Conservation (phyloP, 2,888 invertebrate species). For the Diplolepis rosae region DNA sequence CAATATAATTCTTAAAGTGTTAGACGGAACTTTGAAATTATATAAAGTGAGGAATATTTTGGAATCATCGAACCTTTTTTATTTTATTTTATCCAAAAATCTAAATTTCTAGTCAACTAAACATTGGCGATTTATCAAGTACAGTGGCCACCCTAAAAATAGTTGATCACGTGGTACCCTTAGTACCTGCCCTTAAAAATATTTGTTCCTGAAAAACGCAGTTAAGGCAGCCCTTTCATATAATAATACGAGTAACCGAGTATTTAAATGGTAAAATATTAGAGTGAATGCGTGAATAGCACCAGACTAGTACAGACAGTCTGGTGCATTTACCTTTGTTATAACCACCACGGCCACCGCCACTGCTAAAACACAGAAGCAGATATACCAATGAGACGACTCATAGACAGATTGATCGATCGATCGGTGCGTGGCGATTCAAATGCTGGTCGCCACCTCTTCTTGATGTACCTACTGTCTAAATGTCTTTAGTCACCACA, state of each 20-base stretch:
- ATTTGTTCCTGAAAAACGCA: conserved; percentile 45
- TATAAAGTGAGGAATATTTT: too few relatives aligned
- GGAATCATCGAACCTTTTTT: too few relatives aligned
- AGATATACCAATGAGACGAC: conserved; percentile 83
- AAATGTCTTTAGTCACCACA: conserved; percentile 74
- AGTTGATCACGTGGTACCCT: too few relatives aligned
- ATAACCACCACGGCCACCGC: conserved; percentile 96
- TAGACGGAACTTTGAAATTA: too few relatives aligned
- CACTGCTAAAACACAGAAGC: conserved; percentile 93
- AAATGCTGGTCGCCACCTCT: conserved; percentile 76
- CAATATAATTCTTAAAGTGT: too few relatives aligned
- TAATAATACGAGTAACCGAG: conserved; percentile 71
- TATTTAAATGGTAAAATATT: conserved; percentile 71
- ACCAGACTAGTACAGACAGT: conserved; percentile 81
- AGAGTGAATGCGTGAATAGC: conserved; percentile 80
- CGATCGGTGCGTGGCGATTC: conserved; percentile 76
- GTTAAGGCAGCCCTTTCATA: conserved; percentile 72
- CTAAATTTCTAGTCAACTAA: too few relatives aligned
- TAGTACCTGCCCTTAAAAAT: too few relatives aligned
- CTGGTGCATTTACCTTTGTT: conserved; percentile 96
- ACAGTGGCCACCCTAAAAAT: too few relatives aligned
- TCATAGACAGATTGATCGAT: conserved; percentile 76
- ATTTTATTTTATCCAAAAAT: too few relatives aligned
- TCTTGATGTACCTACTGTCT: conserved; percentile 77
- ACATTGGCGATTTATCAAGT: too few relatives aligned